Evolutionary conservation across 2,113 vertebrate species (phyloP).

Genomic region (Petromus typicus): DNA sequence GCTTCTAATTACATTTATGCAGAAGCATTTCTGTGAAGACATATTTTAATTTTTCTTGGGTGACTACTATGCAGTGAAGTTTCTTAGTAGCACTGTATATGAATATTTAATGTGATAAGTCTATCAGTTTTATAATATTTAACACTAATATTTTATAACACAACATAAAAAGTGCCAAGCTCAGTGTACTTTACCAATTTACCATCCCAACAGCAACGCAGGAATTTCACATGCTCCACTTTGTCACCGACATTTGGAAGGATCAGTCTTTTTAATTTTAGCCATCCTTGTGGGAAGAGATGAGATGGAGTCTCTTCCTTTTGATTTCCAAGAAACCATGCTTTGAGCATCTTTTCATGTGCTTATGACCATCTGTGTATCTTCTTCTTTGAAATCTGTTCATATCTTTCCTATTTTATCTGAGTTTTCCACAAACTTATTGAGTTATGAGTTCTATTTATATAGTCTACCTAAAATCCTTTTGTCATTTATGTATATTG

Average conservation of each 20-base stretch:
- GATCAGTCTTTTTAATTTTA: neutral
- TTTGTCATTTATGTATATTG: neutral
- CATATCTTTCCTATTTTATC: neutral
- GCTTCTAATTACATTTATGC: neutral
- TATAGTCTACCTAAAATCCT: neutral
- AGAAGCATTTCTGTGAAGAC: constrained; percentile 13
- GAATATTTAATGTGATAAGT: neutral
- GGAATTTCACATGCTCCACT: neutral
- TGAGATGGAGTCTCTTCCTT: neutral
- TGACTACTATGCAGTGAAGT: neutral
- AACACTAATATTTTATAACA: neutral
- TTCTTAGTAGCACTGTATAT: neutral
- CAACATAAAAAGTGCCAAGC: neutral
- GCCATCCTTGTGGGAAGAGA: neutral
- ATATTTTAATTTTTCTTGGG: neutral
- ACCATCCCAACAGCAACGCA: neutral
- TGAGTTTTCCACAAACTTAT: neutral
- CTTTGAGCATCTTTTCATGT: neutral
- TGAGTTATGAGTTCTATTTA: neutral
- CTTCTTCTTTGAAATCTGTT: neutral
- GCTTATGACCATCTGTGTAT: neutral
- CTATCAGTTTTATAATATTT: neutral
- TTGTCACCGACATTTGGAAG: neutral
- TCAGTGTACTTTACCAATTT: neutral
- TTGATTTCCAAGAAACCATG: neutral